Evolutionary conservation across 30 jellyfish, hydroid and myxozoan genomes (phyloP).

Genomic region (Clytia hemisphaerica): DNA sequence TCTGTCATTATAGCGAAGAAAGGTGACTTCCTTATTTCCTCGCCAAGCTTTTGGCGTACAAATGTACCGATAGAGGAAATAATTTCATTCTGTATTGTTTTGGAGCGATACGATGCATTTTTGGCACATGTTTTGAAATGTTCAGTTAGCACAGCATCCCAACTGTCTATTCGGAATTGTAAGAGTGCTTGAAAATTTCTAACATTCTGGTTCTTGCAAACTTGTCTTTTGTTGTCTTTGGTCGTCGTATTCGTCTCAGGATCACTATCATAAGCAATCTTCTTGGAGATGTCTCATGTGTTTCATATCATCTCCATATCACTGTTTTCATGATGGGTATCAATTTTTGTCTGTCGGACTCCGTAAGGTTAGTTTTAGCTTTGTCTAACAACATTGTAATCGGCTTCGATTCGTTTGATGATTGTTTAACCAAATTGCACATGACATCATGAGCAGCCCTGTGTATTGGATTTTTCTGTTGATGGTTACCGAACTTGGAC

Average conservation of each 20-base stretch:
- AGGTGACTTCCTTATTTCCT: slow-evolving; percentile 7
- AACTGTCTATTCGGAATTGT: not conserved
- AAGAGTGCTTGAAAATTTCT: slow-evolving; percentile 47
- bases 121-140: not conserved
- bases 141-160: slow-evolving; percentile 1
- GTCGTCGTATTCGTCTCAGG: no score
- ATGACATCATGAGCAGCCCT: no score
- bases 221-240: no score
- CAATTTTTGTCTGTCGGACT: slow-evolving; percentile 19
- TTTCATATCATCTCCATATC: slow-evolving; percentile 42
- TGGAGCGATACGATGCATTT: slow-evolving; percentile 30
- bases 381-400: no score
- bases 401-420: no score
- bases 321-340: slow-evolving; percentile 42
- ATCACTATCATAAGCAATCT: no score
- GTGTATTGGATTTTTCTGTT: no score
- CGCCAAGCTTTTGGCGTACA: not conserved
- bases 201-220: slow-evolving; percentile 12
- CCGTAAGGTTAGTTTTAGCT: no score
- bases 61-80: slow-evolving; percentile 19
- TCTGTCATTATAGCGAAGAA: not conserved
- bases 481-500: no score
- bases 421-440: no score
- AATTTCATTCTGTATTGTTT: slow-evolving; percentile 23
- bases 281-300: slow-evolving; percentile 15